A percentile compares a stretch with the other conserved stretches of the same genome.
Evolutionary conservation across 92 coral and sea anemone species (phyloP).

Genomic region (Actinostola sp.): DNA sequence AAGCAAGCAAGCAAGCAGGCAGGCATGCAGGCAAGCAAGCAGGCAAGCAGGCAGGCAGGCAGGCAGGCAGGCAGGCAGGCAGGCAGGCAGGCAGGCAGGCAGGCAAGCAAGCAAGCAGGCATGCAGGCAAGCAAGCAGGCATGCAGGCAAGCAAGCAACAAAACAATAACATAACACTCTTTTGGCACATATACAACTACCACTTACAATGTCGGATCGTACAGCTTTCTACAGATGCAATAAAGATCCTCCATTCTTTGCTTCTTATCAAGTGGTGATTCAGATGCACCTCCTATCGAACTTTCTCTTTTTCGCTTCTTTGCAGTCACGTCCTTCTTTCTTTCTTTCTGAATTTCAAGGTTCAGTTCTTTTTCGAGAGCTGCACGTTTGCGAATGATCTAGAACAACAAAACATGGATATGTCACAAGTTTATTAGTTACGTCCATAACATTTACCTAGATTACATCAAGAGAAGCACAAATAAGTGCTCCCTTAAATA

Average conservation of each 20-base stretch:
- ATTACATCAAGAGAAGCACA: no score
- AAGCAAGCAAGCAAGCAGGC: no score
- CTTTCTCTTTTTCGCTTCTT: constrained; percentile 63
- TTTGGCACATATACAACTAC: no score
- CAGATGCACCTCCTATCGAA: constrained; percentile 30
- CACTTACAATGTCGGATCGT: constrained; percentile 81
- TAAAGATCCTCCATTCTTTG: constrained; percentile 63
- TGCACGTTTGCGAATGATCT: constrained; percentile 84
- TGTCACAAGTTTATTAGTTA: no score
- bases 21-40: no score
- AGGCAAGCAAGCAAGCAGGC: no score
- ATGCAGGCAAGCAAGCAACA: background rate
- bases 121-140: no score
- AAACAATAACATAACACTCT: background rate
- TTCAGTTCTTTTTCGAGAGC: constrained; percentile 83
- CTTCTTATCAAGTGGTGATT: constrained; percentile 17
- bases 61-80: no score
- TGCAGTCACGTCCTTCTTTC: constrained; percentile 8
- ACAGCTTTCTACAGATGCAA: constrained; percentile 93
- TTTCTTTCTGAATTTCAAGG: constrained; percentile 69
- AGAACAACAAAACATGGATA: background rate
- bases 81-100: no score
- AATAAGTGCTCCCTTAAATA: no score
- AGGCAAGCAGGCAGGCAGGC: no score
- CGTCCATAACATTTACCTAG: no score